Percentiles rank a stretch among this genome's conserved stretches.
Evolutionary conservation across 1,140 invertebrate species (phyloP).

Genomic region (Aplysia californica): DNA sequence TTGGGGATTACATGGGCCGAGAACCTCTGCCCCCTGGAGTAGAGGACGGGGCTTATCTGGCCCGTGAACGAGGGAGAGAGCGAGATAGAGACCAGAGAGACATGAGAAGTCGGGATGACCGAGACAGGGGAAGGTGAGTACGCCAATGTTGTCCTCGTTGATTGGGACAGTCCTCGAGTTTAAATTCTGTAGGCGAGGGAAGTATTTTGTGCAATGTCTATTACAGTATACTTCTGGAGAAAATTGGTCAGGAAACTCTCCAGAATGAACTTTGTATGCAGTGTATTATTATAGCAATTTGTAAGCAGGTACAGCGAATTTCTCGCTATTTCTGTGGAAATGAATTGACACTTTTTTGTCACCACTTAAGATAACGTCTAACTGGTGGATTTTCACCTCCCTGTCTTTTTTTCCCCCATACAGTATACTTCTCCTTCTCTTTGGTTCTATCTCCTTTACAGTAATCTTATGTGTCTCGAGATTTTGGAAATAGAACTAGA

Average conservation of each 20-base stretch:
- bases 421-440: too few relatives aligned
- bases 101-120: constrained; percentile 8
- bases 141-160: background rate
- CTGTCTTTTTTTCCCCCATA: too few relatives aligned
- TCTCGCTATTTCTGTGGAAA: background rate
- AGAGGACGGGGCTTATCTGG: background rate
- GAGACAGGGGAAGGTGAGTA: constrained; percentile 15
- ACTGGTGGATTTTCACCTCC: too few relatives aligned
- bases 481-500: too few relatives aligned
- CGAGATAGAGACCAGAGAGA: constrained; percentile 20
- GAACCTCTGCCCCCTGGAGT: constrained; percentile 15
- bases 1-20: background rate
- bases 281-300: background rate
- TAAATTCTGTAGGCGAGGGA: background rate
- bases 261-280: background rate
- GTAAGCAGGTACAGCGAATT: background rate
- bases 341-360: too few relatives aligned
- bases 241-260: background rate
- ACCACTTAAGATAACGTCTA: too few relatives aligned
- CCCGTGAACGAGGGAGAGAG: constrained; percentile 6
- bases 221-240: background rate
- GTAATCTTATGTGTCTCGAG: too few relatives aligned
- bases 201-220: background rate
- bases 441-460: too few relatives aligned
- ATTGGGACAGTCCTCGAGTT: background rate